Base-by-base conservation (phyloP, 64 coral and sea anemone species). In the Stichodactyla mertensii region DNA sequence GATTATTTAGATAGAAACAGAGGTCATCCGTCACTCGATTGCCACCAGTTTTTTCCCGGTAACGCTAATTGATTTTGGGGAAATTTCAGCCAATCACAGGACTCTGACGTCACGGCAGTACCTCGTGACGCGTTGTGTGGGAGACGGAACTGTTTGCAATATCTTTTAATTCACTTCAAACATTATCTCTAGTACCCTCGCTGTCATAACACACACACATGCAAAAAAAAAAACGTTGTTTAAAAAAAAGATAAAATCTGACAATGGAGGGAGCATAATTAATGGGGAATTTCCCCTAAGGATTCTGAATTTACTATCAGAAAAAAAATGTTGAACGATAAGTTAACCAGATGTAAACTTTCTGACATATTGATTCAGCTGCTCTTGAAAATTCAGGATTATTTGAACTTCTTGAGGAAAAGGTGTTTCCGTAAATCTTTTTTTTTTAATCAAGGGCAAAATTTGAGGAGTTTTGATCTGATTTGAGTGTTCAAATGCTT, bases 41-140 rank as follows among this genome's bases (percentile, higher is more conserved):
- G 80, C 84, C 90, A 92, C 90, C 90, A 82, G 90, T 92, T 77
- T 62, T 15, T 87, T 57, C 85, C 85, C 86, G 79, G 86, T 87
- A 92, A 87, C 80, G 86, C 67, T 86, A 92, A 87, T 92, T 87
- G 90, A 92, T 92, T 86, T 92, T 52, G 55, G 62, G 51, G 16
- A 55, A 54, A 9, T 81, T 55, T 86, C 2, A 90, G 55, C 89
- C 89, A 90, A 90, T 90, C 89, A 79, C 56, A 86, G 57, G 1
- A 18, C 67, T 52, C 45, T 90, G 71, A 90, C 89, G 83, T 90
- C 67, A 86, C 36, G 16, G 23, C 11, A 26, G 69, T 23, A 26
- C 6, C 26, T 74, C 24, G 69, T 81, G 78, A 81, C 36, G 78
- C 78, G 6, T 81, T 53, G 16, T 81, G 53, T 55, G 78, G 78